Base-by-base conservation (phyloP, 2,888 invertebrate genomes). In the Anagyrus pseudococci region DNA sequence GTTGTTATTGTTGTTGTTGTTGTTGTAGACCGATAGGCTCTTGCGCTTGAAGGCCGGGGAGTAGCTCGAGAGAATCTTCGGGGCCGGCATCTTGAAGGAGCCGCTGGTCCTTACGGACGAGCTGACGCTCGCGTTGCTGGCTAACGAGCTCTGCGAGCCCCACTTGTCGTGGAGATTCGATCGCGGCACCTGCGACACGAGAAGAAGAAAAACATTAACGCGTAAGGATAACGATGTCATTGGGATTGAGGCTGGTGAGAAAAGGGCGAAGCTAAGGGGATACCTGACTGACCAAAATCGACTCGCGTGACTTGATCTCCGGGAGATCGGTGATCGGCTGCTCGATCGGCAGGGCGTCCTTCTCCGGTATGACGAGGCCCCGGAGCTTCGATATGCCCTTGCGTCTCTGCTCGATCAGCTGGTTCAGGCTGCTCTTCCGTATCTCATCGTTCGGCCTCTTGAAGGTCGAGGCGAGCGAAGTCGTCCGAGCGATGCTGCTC, bases 301-400 rank as follows among this genome's bases (percentile, higher is more conserved):
- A 85, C 73, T 89, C 88, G 69, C 87, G 86, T 72, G 91, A 91
- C 81, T 90, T 91, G 57, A 94, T 94, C 84, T 91, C 92, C 1
- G 94, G 93, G 73, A 94, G 83, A 81, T 92, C 92, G 50, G 90
- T 83, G 55, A 88, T 86, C 40, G 88, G 86, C 20, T 87, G 87
- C 58, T 81, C 71, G 63, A 80, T 67, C 2, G 82, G 78, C 68
- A 86, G 83, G 23, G 84, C 80, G 15, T 86, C 84, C 65, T 86
- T 85, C 73, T 94, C 94, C 4, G 94, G 94, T 76, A 95, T 95
- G 33, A 93, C 91, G 71, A 95, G 82, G n/a, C 94, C 94, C 74
- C 93, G 86, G 63, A 95, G 81, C 80, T 94, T 94, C 2, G 93
- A 92, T 81, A 93, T 87, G 20, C 91, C 90, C 75, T 89, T 90